These are phyloP conservation scores for Sternotherus odoratus DNA, from an alignment of 2,797 vertebrate genomes.

Conservation along the genomic window DNA sequence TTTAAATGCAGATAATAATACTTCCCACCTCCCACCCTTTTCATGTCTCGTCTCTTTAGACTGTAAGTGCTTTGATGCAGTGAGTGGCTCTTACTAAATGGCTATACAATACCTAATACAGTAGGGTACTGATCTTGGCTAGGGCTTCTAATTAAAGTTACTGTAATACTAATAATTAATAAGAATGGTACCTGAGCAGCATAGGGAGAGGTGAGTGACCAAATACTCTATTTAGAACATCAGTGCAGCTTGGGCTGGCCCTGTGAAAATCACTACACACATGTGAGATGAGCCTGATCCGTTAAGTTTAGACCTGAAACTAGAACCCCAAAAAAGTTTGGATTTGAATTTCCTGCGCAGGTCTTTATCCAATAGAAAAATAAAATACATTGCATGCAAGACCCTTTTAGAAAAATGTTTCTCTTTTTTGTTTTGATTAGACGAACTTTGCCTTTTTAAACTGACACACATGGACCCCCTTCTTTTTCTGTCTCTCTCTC, in stretches of 20 bases:
- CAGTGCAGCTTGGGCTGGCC: not conserved
- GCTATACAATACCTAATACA: not conserved
- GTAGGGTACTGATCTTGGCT: not conserved
- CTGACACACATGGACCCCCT: not conserved
- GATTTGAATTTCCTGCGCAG: not conserved
- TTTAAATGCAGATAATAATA: not conserved
- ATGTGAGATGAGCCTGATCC: not conserved
- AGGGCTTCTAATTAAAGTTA: not conserved
- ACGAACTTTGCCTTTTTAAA: constrained; percentile 47
- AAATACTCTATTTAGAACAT: not conserved
- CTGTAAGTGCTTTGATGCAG: not conserved
- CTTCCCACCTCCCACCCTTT: not conserved
- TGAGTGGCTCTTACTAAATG: not conserved
- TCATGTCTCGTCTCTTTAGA: not conserved
- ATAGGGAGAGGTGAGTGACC: not conserved
- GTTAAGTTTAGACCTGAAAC: not conserved
- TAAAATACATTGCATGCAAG: not conserved
- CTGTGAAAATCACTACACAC: not conserved
- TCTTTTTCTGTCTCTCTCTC: constrained; percentile 8
- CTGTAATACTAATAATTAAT: not conserved
- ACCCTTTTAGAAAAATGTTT: not conserved
- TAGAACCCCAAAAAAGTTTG: not conserved
- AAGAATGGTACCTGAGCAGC: not conserved
- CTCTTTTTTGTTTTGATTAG: constrained; percentile 11
- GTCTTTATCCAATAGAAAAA: constrained; percentile 5